These are phyloP conservation scores for Lottia scabra DNA, from an alignment of 2,888 invertebrate species.

Conservation along the genomic window DNA sequence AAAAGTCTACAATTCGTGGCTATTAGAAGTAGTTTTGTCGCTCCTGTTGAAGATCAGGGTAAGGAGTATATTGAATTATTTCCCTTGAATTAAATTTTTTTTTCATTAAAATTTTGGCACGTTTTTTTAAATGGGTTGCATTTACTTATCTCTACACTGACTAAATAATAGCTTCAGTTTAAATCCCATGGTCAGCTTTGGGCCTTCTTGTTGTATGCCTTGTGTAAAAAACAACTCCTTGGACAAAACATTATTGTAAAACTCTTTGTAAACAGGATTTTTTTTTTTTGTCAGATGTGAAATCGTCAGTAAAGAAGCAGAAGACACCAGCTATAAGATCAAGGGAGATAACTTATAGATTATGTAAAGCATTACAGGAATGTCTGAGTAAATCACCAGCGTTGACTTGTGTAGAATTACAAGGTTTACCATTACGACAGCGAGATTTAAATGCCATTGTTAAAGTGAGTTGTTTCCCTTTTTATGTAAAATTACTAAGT, in stretches of 20 bases:
- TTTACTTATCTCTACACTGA: no score
- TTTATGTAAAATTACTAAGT: no score
- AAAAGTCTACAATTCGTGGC: constrained; percentile 65
- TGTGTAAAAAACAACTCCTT: no score
- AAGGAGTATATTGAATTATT: not conserved
- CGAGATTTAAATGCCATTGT: constrained; percentile 58
- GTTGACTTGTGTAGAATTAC: constrained; percentile 62
- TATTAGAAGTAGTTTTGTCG: constrained; percentile 62
- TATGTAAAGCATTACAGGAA: constrained; percentile 65
- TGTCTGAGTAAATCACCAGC: constrained; percentile 60
- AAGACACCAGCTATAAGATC: constrained; percentile 64
- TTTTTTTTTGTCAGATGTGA: constrained; percentile 37
- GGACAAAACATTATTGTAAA: no score
- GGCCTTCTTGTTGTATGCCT: no score
- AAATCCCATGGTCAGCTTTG: no score
- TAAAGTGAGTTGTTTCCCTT: constrained; percentile 48
- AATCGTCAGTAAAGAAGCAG: constrained; percentile 36
- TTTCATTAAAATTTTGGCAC: no score
- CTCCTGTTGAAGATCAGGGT: constrained; percentile 57
- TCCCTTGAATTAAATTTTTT: no score
- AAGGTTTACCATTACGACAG: constrained; percentile 65
- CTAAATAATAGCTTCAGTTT: no score
- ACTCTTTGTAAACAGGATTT: no score
- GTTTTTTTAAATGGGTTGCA: no score
- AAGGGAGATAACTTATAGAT: constrained; percentile 65